A percentile compares a stretch with the other conserved stretches of the same genome.
Conservation (phyloP, 2,888 invertebrate species). For the Eudemis profundana region DNA sequence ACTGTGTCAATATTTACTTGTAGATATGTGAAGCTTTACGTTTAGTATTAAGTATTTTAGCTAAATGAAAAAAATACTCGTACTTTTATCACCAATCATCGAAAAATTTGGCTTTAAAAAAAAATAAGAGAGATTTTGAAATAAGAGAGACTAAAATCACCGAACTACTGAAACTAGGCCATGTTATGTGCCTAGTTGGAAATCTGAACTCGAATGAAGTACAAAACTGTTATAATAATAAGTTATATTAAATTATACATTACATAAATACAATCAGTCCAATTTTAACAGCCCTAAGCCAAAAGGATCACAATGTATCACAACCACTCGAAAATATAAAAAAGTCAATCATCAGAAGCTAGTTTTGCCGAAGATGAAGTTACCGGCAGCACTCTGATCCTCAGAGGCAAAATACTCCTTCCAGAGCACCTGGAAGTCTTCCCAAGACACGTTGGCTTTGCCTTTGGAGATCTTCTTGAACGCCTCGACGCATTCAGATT, state of each 20-base stretch:
- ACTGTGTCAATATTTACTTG: no score
- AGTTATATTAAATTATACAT: neutral
- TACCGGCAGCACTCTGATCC: slow-evolving; percentile 91
- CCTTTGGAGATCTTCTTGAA: slow-evolving; percentile 93
- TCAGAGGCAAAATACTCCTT: slow-evolving; percentile 94
- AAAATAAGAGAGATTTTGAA: no score
- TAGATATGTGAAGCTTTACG: no score
- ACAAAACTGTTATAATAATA: no score
- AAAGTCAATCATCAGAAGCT: slow-evolving; percentile 82
- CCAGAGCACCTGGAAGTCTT: slow-evolving; percentile 92
- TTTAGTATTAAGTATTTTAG: no score
- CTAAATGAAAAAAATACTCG: no score
- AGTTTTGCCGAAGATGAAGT: slow-evolving; percentile 94
- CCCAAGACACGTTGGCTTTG: slow-evolving; percentile 88
- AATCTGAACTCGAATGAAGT: no score
- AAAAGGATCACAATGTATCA: slow-evolving; percentile 24
- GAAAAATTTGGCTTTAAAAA: no score
- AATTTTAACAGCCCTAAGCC: slow-evolving; percentile 20
- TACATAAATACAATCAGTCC: slow-evolving; percentile 31
- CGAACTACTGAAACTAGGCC: no score
- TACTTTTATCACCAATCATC: no score
- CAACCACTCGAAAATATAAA: slow-evolving; percentile 32
- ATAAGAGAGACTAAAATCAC: no score
- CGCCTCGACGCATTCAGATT: slow-evolving; percentile 90
- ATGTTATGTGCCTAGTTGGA: no score